phyloP scores from a whole-genome alignment of 2,888 invertebrate species.

The Drosophila limbata region DNA sequence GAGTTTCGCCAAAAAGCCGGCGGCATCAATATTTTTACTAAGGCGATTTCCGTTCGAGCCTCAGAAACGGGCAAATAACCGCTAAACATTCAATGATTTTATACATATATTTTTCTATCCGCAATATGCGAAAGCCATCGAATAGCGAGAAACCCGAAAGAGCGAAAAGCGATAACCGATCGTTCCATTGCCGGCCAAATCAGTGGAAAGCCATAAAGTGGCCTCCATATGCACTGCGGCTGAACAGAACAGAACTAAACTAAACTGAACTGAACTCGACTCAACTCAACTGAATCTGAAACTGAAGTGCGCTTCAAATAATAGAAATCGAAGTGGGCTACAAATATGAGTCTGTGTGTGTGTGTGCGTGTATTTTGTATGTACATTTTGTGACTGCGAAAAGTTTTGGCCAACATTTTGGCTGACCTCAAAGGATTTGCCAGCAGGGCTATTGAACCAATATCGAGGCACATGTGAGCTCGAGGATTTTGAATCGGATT shows the following conservation, averaged over 20 bases:
- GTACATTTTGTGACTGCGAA: slow-evolving; percentile 21
- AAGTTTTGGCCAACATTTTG: slow-evolving; percentile 50
- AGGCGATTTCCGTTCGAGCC: slow-evolving; percentile 62
- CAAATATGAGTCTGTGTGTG: slow-evolving; percentile 6
- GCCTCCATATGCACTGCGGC: slow-evolving; percentile 66
- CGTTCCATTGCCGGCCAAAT: slow-evolving; percentile 46
- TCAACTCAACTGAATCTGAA: slow-evolving; percentile 21
- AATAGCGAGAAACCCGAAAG: neutral
- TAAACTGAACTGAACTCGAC: neutral
- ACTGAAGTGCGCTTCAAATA: slow-evolving; percentile 57
- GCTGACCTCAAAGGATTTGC: slow-evolving; percentile 75
- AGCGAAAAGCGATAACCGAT: slow-evolving; percentile 20
- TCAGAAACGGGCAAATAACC: slow-evolving; percentile 52
- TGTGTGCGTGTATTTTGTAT: slow-evolving; percentile 13
- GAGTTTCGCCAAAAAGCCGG: slow-evolving; percentile 29
- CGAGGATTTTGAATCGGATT: slow-evolving; percentile 33
- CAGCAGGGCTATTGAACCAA: slow-evolving; percentile 69
- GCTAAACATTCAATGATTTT: slow-evolving; percentile 66
- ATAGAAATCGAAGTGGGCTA: slow-evolving; percentile 63
- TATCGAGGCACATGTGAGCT: slow-evolving; percentile 54
- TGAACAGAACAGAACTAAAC: slow-evolving; percentile 31
- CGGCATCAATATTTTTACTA: slow-evolving; percentile 73
- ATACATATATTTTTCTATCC: slow-evolving; percentile 47
- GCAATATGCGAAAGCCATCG: neutral
- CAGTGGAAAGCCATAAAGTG: slow-evolving; percentile 70